Base-by-base conservation (phyloP, 1,140 invertebrate species). In the Trinorchestia longiramus region DNA sequence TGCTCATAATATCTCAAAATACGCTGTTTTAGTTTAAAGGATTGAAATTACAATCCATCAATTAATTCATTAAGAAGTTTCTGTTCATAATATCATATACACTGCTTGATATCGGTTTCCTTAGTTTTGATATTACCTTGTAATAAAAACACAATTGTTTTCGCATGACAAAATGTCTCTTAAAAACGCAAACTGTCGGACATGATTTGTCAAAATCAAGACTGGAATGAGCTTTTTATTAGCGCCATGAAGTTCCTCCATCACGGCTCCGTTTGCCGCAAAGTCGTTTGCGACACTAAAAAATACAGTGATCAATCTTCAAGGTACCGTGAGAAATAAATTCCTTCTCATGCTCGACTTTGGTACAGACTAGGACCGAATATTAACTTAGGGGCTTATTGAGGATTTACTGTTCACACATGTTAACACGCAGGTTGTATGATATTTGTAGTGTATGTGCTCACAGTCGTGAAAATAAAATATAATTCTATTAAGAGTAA, bases 151-250 rank as follows among this genome's bases (percentile, higher is more conserved):
- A 53, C 47, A 19, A 19, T 53, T 53, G 47, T 40, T n/a, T 43
- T 47, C 40, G 17, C 47, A 19, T 6, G 92, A 11, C 47, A 42
- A 3, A 94, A 23, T 47, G 43, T 47, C 92, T 23, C 92, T 47
- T 40, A 94, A 94, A 47, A 40, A 94, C 92, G 43, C 36, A 15
- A 45, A 40, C 8, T 94, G 40, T 47, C 92, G 92, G 92, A 94
- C 41, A 47, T 47, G 92, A 94, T 94, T 94, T 47, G 40, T 94
- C 44, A 43, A 94, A 11, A 94, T 94, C 92, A 94, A 45, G 40
- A 6, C 92, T 45, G 92, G 43, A 94, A 94, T 92, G 43, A 19
- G 88, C 41, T 94, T 94, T 94, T 77, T 77, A 77, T 36, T 94
- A 94, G 92, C 92, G 43, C 43, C 40, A 94, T 45, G 44, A 47